Conservation (phyloP, 2,888 invertebrate genomes). For the Cloeon dipterum region DNA sequence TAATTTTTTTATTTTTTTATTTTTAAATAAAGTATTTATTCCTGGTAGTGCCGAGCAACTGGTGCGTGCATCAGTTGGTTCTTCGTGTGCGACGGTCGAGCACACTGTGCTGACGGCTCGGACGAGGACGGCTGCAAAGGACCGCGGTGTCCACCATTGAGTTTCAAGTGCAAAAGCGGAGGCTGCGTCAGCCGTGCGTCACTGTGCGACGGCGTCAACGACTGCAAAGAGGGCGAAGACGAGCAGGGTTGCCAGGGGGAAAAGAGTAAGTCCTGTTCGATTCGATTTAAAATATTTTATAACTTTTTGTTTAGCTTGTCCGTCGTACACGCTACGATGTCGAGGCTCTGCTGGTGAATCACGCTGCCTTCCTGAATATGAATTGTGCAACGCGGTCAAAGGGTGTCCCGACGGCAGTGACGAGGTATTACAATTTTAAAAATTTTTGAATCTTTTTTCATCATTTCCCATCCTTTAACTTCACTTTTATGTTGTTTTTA, state of each 20-base stretch:
- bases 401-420: conserved; percentile 76
- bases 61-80: conserved; percentile 82
- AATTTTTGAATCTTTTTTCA: too few species aligned
- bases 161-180: conserved; percentile 26
- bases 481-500: too few species aligned
- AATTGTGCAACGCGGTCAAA: conserved; percentile 76
- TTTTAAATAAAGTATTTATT: too few species aligned
- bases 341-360: conserved; percentile 35
- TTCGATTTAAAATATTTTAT: neutral
- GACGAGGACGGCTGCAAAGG: conserved; percentile 56
- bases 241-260: conserved; percentile 13
- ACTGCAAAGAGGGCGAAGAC: conserved; percentile 19
- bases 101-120: conserved; percentile 66
- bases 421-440: too few species aligned
- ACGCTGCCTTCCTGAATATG: conserved; percentile 67
- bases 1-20: too few species aligned
- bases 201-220: conserved; percentile 51
- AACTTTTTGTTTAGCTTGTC: conserved; percentile 27
- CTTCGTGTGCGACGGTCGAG: conserved; percentile 71
- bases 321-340: conserved; percentile 63
- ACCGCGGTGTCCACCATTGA: neutral
- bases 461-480: too few species aligned
- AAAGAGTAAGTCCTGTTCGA: neutral
- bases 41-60: conserved; percentile 65
- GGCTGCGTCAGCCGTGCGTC: conserved; percentile 54